Percentiles rank a stretch among this genome's conserved stretches.
These are phyloP conservation scores for Polietes domitor DNA, from an alignment of 2,888 invertebrate species.

Conservation along the genomic window DNA sequence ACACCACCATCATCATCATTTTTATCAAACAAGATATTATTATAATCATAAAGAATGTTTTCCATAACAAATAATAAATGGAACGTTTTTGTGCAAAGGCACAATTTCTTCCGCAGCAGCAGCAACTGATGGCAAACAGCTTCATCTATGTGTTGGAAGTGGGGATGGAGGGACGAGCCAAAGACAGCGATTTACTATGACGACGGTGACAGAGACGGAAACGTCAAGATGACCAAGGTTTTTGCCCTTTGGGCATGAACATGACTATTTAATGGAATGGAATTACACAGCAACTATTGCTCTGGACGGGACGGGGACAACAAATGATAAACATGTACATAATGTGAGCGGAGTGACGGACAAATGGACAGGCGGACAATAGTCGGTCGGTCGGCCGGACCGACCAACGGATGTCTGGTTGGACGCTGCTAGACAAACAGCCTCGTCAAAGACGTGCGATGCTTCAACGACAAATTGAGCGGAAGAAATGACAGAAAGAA, in stretches of 20 bases:
- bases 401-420: not conserved
- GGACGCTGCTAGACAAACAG: not conserved
- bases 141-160: not conserved
- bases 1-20: not conserved
- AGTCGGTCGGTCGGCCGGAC: not conserved
- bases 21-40: conserved; percentile 15
- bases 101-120: not conserved
- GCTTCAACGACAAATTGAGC: conserved; percentile 23
- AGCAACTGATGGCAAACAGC: conserved; percentile 1
- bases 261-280: conserved; percentile 27
- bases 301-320: not conserved
- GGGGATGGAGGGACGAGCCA: not conserved
- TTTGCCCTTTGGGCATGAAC: conserved; percentile 13
- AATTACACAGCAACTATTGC: conserved; percentile 15
- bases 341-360: not conserved
- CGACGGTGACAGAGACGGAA: not conserved
- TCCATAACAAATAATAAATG: not conserved
- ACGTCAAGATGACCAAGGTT: conserved; percentile 20
- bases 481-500: not conserved
- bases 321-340: not conserved
- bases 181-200: not conserved
- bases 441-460: not conserved
- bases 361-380: not conserved
- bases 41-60: conserved; percentile 18
- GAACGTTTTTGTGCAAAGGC: not conserved